Base-by-base conservation (phyloP, 1,140 invertebrate genomes). In the Muscidifurax raptorellus region DNA sequence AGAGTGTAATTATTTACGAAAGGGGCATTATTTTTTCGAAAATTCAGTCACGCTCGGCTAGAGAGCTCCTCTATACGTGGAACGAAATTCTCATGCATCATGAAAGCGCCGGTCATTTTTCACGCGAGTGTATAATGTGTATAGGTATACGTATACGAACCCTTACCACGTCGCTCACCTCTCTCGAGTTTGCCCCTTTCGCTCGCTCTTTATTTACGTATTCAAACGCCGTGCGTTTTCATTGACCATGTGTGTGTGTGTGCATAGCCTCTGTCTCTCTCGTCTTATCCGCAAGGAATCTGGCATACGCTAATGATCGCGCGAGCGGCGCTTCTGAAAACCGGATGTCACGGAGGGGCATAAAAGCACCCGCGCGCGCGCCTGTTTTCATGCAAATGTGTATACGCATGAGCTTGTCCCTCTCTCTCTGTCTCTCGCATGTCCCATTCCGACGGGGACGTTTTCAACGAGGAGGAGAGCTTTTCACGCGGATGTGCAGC, bases 311-410 rank as follows among this genome's bases (percentile, higher is more conserved):
- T 87, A 88, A 88, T 87, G 88, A 86, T 83, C 74, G 84, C 74
- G 84, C 83, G 72, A 30, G 72, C 77, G 85, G 86, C 82, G 85
- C 86, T 82, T 87, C 72, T 86, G 84, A 85, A 83, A 85, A 86
- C 86, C 88, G 88, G 88, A 88, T 87, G 88, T 86, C 84, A 85
- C 78, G 83, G 75, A 66, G 28, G 22, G 30, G 85, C 85, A 88
- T 84, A 86, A 85, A 86, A 47, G 40, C 77, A 71, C 30, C 72
- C 66, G 36, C 66, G 74, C 80, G 15, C 27, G 36, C 10, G 52
- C 40, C 69, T 80, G 74, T 86, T 87, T 87, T 86, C 84, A 88
- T 88, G 86, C 85, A 86, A 88, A 88, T 88, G 80, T 84, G 71
- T 82, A 77, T 52, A 59, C 52, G 44, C 44, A 47, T 47, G 52